phyloP scores from a whole-genome alignment of 2,113 vertebrate species.

The Varanus salvator region DNA sequence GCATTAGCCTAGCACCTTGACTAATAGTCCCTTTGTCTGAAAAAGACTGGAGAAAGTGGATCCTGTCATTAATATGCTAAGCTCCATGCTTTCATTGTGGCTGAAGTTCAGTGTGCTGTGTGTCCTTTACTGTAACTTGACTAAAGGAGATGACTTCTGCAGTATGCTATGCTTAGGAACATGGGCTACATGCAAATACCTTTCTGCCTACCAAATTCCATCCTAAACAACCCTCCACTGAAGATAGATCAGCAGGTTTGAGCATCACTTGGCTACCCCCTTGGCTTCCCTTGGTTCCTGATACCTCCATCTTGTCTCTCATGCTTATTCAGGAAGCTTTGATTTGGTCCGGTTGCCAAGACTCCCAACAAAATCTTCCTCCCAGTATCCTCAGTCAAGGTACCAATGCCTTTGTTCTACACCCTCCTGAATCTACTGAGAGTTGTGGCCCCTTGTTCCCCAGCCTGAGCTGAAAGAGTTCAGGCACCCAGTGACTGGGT shows the following conservation, averaged over 20 bases:
- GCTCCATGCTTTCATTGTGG: not conserved
- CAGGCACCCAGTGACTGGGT: not conserved
- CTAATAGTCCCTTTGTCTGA: not conserved
- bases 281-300: too few relatives aligned
- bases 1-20: not conserved
- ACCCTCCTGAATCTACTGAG: not conserved
- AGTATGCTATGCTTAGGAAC: not conserved
- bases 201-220: not conserved
- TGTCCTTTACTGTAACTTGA: not conserved
- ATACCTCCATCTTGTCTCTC: too few relatives aligned
- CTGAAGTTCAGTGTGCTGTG: not conserved
- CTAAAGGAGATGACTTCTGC: not conserved
- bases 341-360: too few relatives aligned
- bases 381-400: too few relatives aligned
- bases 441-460: too few relatives aligned
- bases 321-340: too few relatives aligned
- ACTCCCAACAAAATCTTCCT: too few relatives aligned
- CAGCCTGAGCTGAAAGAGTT: not conserved
- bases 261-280: too few relatives aligned
- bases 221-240: not conserved
- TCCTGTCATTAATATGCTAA: not conserved
- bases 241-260: too few relatives aligned
- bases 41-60: not conserved
- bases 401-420: not conserved
- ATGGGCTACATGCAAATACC: not conserved